Percentiles rank a stretch among this genome's conserved stretches.
Conservation (phyloP, 2,888 invertebrate genomes). For the Chymomyza procnemis region DNA sequence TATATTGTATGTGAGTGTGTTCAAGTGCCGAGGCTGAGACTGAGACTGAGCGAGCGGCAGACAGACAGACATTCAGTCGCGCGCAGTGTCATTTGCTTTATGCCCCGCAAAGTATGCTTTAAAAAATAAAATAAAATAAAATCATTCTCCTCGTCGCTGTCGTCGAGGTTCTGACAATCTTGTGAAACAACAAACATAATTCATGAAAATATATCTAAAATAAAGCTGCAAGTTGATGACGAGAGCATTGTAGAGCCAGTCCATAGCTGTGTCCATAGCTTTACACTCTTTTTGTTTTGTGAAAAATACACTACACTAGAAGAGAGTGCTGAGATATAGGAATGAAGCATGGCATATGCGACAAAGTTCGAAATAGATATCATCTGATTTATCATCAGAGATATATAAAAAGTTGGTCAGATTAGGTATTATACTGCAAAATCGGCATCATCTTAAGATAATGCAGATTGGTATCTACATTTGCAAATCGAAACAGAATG, state of each 20-base stretch:
- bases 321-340: too few relatives aligned
- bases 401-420: too few relatives aligned
- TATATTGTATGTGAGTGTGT: conserved; percentile 15
- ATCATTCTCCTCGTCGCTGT: neutral
- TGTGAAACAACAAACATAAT: conserved; percentile 34
- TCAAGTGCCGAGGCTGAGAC: neutral
- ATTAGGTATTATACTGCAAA: too few relatives aligned
- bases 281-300: neutral
- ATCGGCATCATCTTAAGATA: too few relatives aligned
- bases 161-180: conserved; percentile 22
- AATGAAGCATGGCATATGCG: too few relatives aligned
- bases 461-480: too few relatives aligned
- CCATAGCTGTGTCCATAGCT: neutral
- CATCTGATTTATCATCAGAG: too few relatives aligned
- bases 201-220: conserved; percentile 43
- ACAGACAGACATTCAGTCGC: neutral
- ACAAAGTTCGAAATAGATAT: too few relatives aligned
- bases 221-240: conserved; percentile 17
- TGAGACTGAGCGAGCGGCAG: neutral
- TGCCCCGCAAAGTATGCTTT: conserved; percentile 64
- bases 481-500: too few relatives aligned
- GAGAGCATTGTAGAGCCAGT: neutral
- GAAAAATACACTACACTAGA: too few relatives aligned
- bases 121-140: conserved; percentile 34
- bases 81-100: neutral